Evolutionary conservation across 2,888 invertebrate species (phyloP).

Genomic region (Andricus curvator): DNA sequence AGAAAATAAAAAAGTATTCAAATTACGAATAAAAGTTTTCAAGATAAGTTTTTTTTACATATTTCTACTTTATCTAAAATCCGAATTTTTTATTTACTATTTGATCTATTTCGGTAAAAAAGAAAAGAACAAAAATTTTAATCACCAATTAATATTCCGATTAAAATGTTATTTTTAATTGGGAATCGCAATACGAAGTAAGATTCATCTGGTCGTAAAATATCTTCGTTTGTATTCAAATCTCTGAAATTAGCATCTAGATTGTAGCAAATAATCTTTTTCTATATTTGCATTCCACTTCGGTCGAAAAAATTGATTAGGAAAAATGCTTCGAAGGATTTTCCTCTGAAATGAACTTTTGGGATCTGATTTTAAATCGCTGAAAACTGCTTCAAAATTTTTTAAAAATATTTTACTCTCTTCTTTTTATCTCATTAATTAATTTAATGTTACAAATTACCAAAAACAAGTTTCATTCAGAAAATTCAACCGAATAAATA

Average conservation of each 20-base stretch:
- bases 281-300: not conserved
- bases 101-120: too few relatives aligned
- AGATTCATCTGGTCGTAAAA: not conserved
- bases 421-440: not conserved
- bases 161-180: too few relatives aligned
- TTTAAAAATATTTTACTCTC: not conserved
- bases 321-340: not conserved
- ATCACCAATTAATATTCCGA: too few relatives aligned
- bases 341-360: not conserved
- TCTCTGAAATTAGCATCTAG: slow-evolving; percentile 8
- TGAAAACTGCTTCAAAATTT: slow-evolving; percentile 1
- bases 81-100: too few relatives aligned
- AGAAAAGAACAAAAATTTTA: too few relatives aligned
- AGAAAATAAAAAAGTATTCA: too few relatives aligned
- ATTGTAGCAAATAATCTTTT: slow-evolving; percentile 2
- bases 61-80: too few relatives aligned
- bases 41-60: too few relatives aligned
- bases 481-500: too few relatives aligned
- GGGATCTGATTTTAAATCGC: not conserved
- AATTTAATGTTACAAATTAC: too few relatives aligned
- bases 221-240: slow-evolving; percentile 24
- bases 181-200: not conserved
- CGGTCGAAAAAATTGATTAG: slow-evolving; percentile 9
- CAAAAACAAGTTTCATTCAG: too few relatives aligned
- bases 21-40: too few relatives aligned